Evolutionary conservation across 2,113 vertebrate species (phyloP), one percentile per base, ranked within the genome.

Genomic region (Bufo gargarizans): DNA sequence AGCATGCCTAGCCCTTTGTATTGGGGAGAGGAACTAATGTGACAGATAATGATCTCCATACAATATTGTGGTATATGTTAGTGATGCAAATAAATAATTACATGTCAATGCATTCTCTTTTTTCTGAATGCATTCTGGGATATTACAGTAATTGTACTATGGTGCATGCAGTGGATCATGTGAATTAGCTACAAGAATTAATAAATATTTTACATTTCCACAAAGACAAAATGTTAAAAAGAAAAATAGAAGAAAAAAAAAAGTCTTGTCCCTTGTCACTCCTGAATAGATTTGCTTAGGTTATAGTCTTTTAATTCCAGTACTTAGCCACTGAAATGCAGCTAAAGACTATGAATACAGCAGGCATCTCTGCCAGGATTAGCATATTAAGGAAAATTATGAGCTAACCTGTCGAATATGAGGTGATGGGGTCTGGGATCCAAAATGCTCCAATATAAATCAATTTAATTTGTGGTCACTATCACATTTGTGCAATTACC

Each of bases 391-490:
- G 61, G 45, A 9, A 67, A 83, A 53, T 69, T 83, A 67, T 69
- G 81, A 83, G 63, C 58, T 83, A 65, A 83, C 81, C 81, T 67
- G 47, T 47, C 4, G 81, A 67, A 47, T 83, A 22, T 83, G 45
- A 53, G 81, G 81, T 83, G 61, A 83, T 20, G 6, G 33, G 63
- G 61, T 17, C 49, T 49, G 20, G 22, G 4, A 69, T 67, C 61
- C 49, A n/a, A 69, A 63, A 63, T 33, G 63, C 22, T 84, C 72
- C 67, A n/a, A 43, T 45, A 69, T 72, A 84, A 84, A 84, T 84
- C 65, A 72, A 45, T 74, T 55, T 84, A 84, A 72, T 84, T 55
- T 72, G 82, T 84, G 82, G 67, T 72, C 82, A 72, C 82, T 72
- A 69, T 63, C 45, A 47, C 67, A 20, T 72, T 84, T 33, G 55